Percentiles rank a stretch among this genome's conserved stretches.
Evolutionary conservation across 2,797 vertebrate species (phyloP).

Genomic region (Corythornis leucogaster): DNA sequence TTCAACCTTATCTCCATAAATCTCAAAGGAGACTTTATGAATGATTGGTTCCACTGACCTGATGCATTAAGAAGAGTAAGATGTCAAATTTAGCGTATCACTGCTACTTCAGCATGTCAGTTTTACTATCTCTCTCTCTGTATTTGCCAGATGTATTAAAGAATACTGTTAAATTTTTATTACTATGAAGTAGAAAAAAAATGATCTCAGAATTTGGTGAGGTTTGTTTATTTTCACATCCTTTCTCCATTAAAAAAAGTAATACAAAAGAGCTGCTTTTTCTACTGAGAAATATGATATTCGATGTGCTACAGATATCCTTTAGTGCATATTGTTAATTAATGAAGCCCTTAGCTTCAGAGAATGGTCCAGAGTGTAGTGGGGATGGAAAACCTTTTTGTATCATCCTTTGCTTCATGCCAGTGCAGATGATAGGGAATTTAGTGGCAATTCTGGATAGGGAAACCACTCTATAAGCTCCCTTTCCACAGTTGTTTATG

Average conservation of each 20-base stretch:
- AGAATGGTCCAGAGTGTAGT: neutral
- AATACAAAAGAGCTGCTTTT: neutral
- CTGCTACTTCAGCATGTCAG: constrained; percentile 26
- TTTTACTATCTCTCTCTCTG: neutral
- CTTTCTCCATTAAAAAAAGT: neutral
- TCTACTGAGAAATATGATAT: neutral
- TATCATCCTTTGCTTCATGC: neutral
- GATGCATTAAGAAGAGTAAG: neutral
- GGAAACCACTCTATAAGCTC: neutral
- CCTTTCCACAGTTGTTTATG: neutral
- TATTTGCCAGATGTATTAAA: neutral
- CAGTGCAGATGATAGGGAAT: neutral
- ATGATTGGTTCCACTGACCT: constrained; percentile 32
- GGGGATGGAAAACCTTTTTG: neutral
- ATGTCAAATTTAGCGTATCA: constrained; percentile 42
- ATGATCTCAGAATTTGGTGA: neutral
- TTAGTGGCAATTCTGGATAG: neutral
- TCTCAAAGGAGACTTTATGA: constrained; percentile 42
- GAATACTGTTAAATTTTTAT: constrained; percentile 4
- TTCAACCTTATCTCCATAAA: neutral
- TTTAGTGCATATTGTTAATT: neutral
- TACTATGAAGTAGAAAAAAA: neutral
- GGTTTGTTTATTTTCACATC: neutral
- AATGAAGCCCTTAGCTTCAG: neutral
- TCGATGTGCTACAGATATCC: neutral